A percentile compares a stretch with the other conserved stretches of the same genome.
Conservation (phyloP, 2,113 vertebrate species). For the Neotoma lepida region DNA sequence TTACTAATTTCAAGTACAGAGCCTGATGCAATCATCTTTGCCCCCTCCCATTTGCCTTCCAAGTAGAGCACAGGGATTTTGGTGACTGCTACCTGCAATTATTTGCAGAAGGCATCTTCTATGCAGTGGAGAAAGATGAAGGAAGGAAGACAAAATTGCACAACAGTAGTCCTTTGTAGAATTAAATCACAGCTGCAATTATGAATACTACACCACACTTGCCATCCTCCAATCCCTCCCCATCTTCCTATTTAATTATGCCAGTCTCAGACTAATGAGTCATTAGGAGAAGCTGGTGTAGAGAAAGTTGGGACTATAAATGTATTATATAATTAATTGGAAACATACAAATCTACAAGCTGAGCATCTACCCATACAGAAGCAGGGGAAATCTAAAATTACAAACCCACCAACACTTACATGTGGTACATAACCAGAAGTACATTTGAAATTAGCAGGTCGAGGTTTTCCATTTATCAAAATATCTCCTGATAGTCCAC, state of each 20-base stretch:
- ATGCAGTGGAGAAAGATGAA: background rate
- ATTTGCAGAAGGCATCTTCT: background rate
- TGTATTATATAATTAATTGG: too few relatives aligned
- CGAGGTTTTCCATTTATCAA: conserved; percentile 92
- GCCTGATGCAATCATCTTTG: background rate
- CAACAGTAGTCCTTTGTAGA: background rate
- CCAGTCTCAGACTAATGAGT: background rate
- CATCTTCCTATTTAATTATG: background rate
- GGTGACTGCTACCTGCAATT: background rate
- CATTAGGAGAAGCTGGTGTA: background rate
- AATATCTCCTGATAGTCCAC: conserved; percentile 88
- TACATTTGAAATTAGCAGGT: conserved; percentile 94
- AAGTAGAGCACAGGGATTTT: background rate
- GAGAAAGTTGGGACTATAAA: background rate
- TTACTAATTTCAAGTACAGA: background rate
- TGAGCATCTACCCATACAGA: background rate
- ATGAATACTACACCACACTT: background rate
- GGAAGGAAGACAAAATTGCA: background rate
- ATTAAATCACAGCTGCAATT: background rate
- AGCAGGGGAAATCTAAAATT: background rate
- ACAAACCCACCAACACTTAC: conserved; percentile 78
- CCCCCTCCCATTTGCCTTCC: background rate
- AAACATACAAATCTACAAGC: background rate
- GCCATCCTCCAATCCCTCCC: background rate
- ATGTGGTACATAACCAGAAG: conserved; percentile 95